phyloP scores from a whole-genome alignment of 2,113 vertebrate genomes.

The Sinosuthora webbiana region DNA sequence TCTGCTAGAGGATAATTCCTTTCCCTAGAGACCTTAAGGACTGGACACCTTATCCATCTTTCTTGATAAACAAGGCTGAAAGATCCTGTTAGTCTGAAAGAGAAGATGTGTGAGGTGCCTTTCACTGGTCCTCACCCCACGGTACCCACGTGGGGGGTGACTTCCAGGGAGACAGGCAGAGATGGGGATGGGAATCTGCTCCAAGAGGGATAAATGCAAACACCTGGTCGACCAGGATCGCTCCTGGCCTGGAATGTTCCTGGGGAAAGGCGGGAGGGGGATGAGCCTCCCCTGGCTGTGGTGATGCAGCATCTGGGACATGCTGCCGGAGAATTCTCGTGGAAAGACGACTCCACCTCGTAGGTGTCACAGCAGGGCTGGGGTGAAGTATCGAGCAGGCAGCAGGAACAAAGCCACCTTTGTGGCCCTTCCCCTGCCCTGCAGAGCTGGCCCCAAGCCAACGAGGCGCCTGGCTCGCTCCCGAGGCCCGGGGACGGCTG shows the following conservation, averaged over 20 bases:
- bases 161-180: neutral
- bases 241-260: neutral
- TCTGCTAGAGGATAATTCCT: neutral
- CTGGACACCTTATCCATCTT: neutral
- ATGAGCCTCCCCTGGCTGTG: fast-evolving
- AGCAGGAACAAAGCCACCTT: slow-evolving; percentile 25
- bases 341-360: neutral
- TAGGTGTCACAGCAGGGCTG: neutral
- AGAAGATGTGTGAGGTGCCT: neutral
- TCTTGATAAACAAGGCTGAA: neutral
- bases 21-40: neutral
- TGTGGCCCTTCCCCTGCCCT: neutral
- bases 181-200: neutral
- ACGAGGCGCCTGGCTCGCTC: fast-evolving
- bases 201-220: neutral
- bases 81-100: neutral
- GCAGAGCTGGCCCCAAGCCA: neutral
- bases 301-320: neutral
- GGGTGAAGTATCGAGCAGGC: neutral
- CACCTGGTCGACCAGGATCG: fast-evolving
- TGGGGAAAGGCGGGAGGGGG: neutral
- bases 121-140: neutral
- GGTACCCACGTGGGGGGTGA: fast-evolving
- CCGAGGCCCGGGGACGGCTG: neutral
- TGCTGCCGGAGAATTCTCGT: neutral